phyloP scores from a whole-genome alignment of 1,140 invertebrate genomes.

The Scaptomyza graminum region DNA sequence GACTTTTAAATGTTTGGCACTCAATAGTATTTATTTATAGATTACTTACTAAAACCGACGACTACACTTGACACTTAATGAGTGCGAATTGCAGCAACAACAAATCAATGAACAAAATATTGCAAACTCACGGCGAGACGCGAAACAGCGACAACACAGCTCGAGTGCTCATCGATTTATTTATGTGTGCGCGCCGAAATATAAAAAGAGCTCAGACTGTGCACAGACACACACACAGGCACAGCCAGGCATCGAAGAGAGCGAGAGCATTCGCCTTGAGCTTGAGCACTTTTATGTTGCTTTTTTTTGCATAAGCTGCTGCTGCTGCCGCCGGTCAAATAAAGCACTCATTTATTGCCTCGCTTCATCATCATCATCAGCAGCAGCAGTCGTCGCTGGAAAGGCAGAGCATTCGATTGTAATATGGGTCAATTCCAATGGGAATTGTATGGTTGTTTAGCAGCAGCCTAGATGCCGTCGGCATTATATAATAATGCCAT shows the following conservation, averaged over 20 bases:
- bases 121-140: constrained; percentile 31
- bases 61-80: constrained; percentile 40
- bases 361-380: constrained; percentile 32
- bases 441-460: constrained; percentile 61
- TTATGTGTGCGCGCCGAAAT: constrained; percentile 63
- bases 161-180: constrained; percentile 76
- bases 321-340: constrained; percentile 18
- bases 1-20: constrained; percentile 29
- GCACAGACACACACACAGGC: no score
- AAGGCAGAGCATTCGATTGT: constrained; percentile 48
- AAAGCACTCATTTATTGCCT: constrained; percentile 59
- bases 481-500: constrained; percentile 64
- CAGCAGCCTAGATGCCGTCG: constrained; percentile 19
- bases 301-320: constrained; percentile 44
- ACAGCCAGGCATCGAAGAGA: constrained; percentile 5
- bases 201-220: constrained; percentile 45
- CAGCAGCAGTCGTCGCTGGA: constrained; percentile 29
- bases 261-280: constrained; percentile 22
- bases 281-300: constrained; percentile 33
- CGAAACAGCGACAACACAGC: constrained; percentile 6
- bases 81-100: constrained; percentile 14
- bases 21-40: constrained; percentile 37
- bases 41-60: constrained; percentile 27
- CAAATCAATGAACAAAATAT: constrained; percentile 59
- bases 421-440: constrained; percentile 83